Evolutionary conservation across 2,888 invertebrate species (phyloP).

Genomic region (Drosophila borealis): DNA sequence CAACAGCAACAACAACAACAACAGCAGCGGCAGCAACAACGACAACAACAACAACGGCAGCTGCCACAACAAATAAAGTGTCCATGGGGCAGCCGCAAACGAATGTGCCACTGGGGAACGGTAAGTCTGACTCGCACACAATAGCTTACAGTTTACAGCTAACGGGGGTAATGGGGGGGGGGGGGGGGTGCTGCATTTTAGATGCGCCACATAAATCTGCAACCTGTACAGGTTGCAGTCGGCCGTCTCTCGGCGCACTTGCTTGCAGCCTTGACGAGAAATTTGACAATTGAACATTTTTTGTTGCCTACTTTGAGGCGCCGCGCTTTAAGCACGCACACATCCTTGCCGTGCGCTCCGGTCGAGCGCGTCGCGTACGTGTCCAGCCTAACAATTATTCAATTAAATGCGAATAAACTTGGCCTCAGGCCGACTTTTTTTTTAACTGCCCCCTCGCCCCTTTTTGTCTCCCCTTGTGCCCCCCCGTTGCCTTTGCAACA

Average conservation of each 20-base stretch:
- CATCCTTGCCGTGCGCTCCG: conserved; percentile 30
- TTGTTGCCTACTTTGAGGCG: conserved; percentile 57
- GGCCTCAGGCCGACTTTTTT: conserved; percentile 46
- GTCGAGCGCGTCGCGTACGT: conserved; percentile 68
- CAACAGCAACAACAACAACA: conserved; percentile 45
- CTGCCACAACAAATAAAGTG: conserved; percentile 71
- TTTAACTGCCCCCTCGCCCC: conserved; percentile 15
- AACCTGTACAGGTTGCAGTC: conserved; percentile 27
- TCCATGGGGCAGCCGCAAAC: conserved; percentile 63
- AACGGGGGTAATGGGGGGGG: neutral
- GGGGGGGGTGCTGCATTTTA: conserved; percentile 37
- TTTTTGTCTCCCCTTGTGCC: too few relatives aligned
- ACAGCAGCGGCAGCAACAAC: conserved; percentile 48
- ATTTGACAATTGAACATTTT: conserved; percentile 3
- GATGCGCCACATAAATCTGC: conserved; percentile 66
- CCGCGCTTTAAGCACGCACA: conserved; percentile 25
- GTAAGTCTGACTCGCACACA: conserved; percentile 80
- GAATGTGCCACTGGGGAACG: conserved; percentile 85
- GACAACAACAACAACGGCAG: conserved; percentile 45
- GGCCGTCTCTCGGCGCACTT: conserved; percentile 25
- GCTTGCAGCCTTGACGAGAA: conserved; percentile 27
- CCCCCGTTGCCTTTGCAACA: too few relatives aligned
- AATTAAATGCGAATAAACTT: conserved; percentile 84
- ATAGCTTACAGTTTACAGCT: conserved; percentile 29
- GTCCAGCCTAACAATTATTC: conserved; percentile 84